A percentile compares a stretch with the other conserved stretches of the same genome.
phyloP scores from a whole-genome alignment of 2,113 vertebrate genomes.

The Puntigrus tetrazona region DNA sequence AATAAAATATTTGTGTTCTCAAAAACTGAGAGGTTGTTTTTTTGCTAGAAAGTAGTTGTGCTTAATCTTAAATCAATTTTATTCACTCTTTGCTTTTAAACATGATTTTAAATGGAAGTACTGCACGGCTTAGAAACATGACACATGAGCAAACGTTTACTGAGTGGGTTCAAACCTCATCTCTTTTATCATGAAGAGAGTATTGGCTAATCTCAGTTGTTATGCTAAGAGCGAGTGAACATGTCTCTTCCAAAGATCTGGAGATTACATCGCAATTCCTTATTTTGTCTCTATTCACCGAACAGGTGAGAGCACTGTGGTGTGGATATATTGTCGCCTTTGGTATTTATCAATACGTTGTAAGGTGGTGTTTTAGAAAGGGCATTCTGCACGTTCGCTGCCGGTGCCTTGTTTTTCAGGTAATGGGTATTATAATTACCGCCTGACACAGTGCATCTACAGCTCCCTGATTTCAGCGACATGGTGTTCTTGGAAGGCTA shows the following conservation, averaged over 20 bases:
- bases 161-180: neutral
- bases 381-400: neutral
- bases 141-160: neutral
- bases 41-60: too few species aligned
- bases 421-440: constrained; percentile 2
- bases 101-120: constrained; percentile 7
- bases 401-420: neutral
- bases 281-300: neutral
- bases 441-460: accelerated
- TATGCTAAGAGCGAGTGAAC: neutral
- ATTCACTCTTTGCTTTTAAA: too few species aligned
- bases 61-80: too few species aligned
- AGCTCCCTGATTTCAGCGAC: constrained; percentile 38
- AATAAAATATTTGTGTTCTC: neutral
- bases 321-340: neutral
- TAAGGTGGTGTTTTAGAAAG: too few species aligned
- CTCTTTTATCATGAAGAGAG: neutral
- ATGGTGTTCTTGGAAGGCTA: constrained; percentile 10
- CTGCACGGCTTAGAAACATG: neutral
- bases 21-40: neutral
- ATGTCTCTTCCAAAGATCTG: neutral
- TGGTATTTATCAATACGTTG: neutral
- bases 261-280: neutral
- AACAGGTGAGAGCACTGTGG: neutral
- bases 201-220: neutral